These are phyloP conservation scores for Acanthosepion esculentum DNA, from an alignment of 2,888 invertebrate species.

Conservation along the genomic window DNA sequence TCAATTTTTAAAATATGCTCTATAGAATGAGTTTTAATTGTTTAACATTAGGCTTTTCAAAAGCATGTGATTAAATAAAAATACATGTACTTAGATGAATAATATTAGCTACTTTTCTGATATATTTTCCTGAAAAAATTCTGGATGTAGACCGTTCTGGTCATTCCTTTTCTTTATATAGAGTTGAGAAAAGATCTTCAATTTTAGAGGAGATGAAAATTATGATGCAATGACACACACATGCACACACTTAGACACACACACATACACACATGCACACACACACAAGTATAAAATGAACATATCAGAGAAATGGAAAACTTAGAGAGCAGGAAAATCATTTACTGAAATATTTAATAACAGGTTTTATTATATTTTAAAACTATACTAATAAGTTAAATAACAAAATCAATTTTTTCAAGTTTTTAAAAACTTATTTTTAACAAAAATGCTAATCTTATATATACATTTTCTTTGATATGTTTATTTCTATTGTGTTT, in stretches of 20 bases:
- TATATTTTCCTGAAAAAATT: not conserved
- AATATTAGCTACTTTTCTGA: not conserved
- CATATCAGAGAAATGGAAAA: not conserved
- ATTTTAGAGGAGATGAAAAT: not conserved
- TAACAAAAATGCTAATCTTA: not conserved
- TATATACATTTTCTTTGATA: not conserved
- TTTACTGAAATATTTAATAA: not conserved
- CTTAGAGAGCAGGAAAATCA: not conserved
- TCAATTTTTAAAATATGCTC: not conserved
- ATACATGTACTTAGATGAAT: not conserved
- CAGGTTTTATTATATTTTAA: not conserved
- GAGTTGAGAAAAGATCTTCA: not conserved
- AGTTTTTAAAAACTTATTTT: not conserved
- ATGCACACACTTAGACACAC: not conserved
- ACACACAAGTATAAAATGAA: not conserved
- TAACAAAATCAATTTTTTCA: not conserved
- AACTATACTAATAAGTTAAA: not conserved
- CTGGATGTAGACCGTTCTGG: not conserved
- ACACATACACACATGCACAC: not conserved
- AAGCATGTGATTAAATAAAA: not conserved
- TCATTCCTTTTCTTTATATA: not conserved
- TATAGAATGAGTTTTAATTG: not conserved
- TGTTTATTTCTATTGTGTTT: not conserved
- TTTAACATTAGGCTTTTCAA: not conserved
- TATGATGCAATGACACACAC: not conserved